Evolutionary conservation across 2,113 vertebrate species (phyloP).

Genomic region (Leucoraja erinaceus): DNA sequence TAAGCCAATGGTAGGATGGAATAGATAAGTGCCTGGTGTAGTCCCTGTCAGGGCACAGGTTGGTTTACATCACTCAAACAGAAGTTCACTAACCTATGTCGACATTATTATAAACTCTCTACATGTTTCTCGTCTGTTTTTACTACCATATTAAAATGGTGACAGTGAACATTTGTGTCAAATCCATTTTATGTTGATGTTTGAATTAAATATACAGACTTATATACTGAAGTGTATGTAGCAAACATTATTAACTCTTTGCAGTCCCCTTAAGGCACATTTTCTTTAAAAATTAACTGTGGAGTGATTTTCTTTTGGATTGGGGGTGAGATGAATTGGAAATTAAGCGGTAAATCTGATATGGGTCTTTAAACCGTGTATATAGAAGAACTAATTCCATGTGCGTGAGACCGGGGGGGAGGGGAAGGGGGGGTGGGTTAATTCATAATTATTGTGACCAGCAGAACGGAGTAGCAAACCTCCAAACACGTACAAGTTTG

Average conservation of each 20-base stretch:
- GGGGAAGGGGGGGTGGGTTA: too few relatives aligned
- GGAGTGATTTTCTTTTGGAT: too few relatives aligned
- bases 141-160: neutral
- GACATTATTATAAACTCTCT: neutral
- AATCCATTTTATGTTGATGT: neutral
- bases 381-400: neutral
- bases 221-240: neutral
- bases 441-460: neutral
- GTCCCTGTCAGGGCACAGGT: neutral
- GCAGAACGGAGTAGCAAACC: too few relatives aligned
- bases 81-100: too few relatives aligned
- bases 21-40: too few relatives aligned
- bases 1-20: too few relatives aligned
- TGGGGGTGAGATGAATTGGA: too few relatives aligned
- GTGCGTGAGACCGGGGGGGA: neutral
- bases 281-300: neutral
- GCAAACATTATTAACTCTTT: neutral
- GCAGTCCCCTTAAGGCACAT: neutral
- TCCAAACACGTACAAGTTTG: too few relatives aligned
- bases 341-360: neutral
- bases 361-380: neutral
- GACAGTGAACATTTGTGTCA: neutral
- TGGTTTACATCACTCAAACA: neutral
- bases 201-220: neutral
- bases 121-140: neutral